These are phyloP conservation scores for Phymanthus crucifer DNA, from an alignment of 92 coral and sea anemone genomes.

Conservation along the genomic window DNA sequence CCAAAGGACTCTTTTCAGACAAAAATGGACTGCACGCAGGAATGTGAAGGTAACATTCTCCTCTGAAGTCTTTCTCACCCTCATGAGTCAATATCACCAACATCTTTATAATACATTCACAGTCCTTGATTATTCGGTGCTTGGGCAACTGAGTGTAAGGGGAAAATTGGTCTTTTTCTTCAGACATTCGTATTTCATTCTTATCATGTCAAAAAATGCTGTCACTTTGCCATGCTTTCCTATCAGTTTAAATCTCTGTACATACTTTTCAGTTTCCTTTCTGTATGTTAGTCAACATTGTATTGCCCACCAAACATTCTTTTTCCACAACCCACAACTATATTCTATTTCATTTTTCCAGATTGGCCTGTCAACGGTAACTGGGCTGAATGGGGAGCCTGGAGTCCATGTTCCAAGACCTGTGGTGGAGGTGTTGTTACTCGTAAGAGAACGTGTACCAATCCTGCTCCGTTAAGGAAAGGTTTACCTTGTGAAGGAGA, in stretches of 20 bases:
- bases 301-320: not conserved
- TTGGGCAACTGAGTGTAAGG: too few relatives aligned
- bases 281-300: not conserved
- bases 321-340: not conserved
- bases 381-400: slow-evolving; percentile 55
- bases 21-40: slow-evolving; percentile 59
- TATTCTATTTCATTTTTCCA: slow-evolving; percentile 9
- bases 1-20: slow-evolving; percentile 42
- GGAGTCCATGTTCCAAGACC: slow-evolving; percentile 58
- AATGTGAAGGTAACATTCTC: slow-evolving; percentile 47
- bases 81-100: not conserved
- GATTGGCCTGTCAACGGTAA: slow-evolving; percentile 63
- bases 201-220: too few relatives aligned
- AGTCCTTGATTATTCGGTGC: not conserved
- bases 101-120: not conserved
- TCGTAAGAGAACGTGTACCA: slow-evolving; percentile 57
- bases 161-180: not conserved
- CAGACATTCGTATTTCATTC: too few relatives aligned
- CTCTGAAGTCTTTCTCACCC: not conserved
- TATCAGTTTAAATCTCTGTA: too few relatives aligned
- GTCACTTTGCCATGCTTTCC: too few relatives aligned
- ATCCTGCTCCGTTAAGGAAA: slow-evolving; percentile 52
- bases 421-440: slow-evolving; percentile 59
- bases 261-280: too few relatives aligned
- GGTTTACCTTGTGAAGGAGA: slow-evolving; percentile 58